Conservation (phyloP, 2,888 invertebrate genomes). For the Micoletzkya japonica region DNA sequence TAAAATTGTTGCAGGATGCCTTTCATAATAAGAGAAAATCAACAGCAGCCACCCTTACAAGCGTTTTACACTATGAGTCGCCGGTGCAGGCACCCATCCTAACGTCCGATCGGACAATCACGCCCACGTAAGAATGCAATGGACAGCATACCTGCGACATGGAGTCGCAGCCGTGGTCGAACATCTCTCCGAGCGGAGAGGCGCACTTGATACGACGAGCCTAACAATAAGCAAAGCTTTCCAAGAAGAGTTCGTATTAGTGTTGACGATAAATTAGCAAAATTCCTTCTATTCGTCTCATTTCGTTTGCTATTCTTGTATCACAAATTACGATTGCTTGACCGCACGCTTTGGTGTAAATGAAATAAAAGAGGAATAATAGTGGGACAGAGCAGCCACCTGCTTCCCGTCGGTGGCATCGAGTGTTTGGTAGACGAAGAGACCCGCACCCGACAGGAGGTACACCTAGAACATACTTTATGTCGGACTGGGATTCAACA, state of each 20-base stretch:
- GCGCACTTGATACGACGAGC: conserved; percentile 89
- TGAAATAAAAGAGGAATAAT: background rate
- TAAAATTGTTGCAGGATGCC: no score
- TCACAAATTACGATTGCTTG: no score
- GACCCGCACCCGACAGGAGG: conserved; percentile 84
- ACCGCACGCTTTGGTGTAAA: no score
- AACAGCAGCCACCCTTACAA: no score
- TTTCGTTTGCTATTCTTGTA: no score
- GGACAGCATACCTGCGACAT: conserved; percentile 89
- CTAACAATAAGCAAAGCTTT: conserved; percentile 69
- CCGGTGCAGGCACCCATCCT: no score
- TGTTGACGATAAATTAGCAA: background rate
- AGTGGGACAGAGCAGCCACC: background rate
- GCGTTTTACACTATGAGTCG: no score
- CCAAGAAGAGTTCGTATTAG: background rate
- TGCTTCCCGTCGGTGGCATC: conserved; percentile 96
- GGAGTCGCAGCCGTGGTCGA: conserved; percentile 99
- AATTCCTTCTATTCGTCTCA: no score
- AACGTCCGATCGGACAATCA: no score
- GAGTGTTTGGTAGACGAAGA: conserved; percentile 94
- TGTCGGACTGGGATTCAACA: conserved; percentile 71
- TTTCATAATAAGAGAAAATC: no score
- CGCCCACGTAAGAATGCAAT: no score
- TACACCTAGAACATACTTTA: conserved; percentile 78
- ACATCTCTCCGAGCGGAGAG: conserved; percentile 91